Conservation (phyloP, 2,797 vertebrate genomes). For the Alcedo quadribrachys region DNA sequence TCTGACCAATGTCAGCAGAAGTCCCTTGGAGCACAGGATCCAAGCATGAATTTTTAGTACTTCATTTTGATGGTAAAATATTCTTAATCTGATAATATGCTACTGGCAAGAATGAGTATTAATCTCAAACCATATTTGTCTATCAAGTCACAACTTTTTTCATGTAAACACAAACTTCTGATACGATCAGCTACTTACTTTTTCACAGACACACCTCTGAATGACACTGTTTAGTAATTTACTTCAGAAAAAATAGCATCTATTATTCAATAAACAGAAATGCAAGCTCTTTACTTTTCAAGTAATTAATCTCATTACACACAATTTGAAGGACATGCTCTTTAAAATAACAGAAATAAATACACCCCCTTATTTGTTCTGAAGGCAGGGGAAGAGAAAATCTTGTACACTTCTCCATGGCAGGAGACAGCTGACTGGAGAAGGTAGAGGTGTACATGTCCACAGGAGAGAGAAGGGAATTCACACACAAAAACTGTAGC, state of each 20-base stretch:
- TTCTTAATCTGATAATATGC: not conserved
- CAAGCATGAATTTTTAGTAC: not conserved
- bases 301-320: not conserved
- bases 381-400: not conserved
- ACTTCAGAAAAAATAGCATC: not conserved
- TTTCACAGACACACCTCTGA: not conserved
- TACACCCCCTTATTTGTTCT: not conserved
- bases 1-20: not conserved
- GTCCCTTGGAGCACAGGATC: not conserved
- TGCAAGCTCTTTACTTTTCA: not conserved
- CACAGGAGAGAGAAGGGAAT: not conserved
- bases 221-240: not conserved
- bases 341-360: not conserved
- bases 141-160: not conserved
- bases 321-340: not conserved
- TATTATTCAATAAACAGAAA: not conserved
- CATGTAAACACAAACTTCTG: not conserved
- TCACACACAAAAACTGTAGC: not conserved
- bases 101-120: not conserved
- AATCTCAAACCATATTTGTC: not conserved
- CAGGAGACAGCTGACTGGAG: not conserved
- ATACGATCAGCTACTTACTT: not conserved
- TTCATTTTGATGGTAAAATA: not conserved
- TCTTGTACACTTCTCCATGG: not conserved
- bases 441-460: not conserved